Evolutionary conservation across 2,113 vertebrate genomes (phyloP), one percentile per base, ranked within the genome.

Genomic region (Megaptera novaeangliae): DNA sequence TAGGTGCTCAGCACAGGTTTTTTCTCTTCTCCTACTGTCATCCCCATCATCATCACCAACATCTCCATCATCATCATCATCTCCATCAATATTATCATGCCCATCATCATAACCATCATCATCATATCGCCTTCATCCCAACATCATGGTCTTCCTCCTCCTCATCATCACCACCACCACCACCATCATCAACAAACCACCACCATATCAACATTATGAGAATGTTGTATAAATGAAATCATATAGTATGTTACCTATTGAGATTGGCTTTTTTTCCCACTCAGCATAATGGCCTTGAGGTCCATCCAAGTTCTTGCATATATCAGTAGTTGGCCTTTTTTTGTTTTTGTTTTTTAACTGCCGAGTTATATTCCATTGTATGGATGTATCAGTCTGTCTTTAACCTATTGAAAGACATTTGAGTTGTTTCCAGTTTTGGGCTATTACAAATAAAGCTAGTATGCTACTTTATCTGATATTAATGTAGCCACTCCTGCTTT

Each of bases 31-130:
- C 59, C 27, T 64, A 7, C 21, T 52, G 0, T 21, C n/a, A 55
- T 23, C 23, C 15, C 6, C 61, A 6, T 2, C 61, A 0, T 1
- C 64, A 29, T 31, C 6, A 13, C 25, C 1, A 0, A 23, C 39
- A 34, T 9, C 21, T 10, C 46, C 36, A 31, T 2, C 52, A 59
- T 0, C 14, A 20, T n/a, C 34, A 3, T 20, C 71, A 29, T 3
- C 69, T 3, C 55, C 23, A 25, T 21, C 49, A 61, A 21, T 10
- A 52, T 29, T 8, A 83, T 6, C 18, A 31, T 15, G 15, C 27
- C 6, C 23, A n/a, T 3, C 23, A 64, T 6, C 31, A n/a, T 1
- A 31, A 31, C 2, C 11, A 18, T 41, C 41, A 34, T 3, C 18
- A 63, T 8, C 75, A 18, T 21, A 4, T 34, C 63, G 8, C 57